phyloP scores from a whole-genome alignment of 2,113 vertebrate genomes.

The Triplophysa tibetana region DNA sequence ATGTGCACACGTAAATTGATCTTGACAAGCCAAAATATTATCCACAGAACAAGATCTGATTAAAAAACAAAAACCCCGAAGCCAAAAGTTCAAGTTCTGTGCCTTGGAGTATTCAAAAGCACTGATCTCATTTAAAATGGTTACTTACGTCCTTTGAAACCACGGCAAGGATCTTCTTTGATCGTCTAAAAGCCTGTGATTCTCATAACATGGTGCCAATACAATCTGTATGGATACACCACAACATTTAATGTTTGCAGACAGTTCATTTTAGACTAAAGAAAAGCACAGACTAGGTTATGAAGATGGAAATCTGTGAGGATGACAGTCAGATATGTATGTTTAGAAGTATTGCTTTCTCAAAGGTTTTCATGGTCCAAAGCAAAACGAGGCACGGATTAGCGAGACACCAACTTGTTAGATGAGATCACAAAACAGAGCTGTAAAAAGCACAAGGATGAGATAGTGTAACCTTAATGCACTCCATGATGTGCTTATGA shows the following conservation, averaged over 20 bases:
- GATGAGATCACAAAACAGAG: conserved; percentile 41
- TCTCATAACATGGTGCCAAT: conserved; percentile 26
- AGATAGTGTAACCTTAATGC: conserved; percentile 28
- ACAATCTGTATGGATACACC: conserved; percentile 24
- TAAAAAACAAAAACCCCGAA: conserved; percentile 28
- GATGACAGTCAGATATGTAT: conserved; percentile 37
- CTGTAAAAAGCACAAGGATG: conserved; percentile 19
- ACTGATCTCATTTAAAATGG: conserved; percentile 40
- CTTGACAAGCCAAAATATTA: conserved; percentile 41
- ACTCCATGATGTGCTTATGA: not conserved
- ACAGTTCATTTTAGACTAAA: conserved; percentile 5
- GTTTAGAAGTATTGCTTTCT: conserved; percentile 39
- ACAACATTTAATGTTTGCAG: conserved; percentile 16
- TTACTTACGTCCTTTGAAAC: conserved; percentile 28
- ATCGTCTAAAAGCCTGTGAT: conserved; percentile 29
- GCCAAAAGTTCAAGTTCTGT: conserved; percentile 41
- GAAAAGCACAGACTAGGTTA: conserved; percentile 25
- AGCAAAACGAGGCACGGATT: conserved; percentile 26
- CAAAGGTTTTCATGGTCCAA: conserved; percentile 33
- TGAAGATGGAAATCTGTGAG: conserved; percentile 24
- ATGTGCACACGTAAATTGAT: conserved; percentile 29
- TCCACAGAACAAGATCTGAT: conserved; percentile 40
- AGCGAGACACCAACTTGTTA: conserved; percentile 35
- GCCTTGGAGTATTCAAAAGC: conserved; percentile 24
- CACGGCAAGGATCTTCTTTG: conserved; percentile 28